Evolutionary conservation across 2,113 vertebrate species (phyloP), one percentile per base, ranked within the genome.

Genomic region (Oenanthe oenanthe): DNA sequence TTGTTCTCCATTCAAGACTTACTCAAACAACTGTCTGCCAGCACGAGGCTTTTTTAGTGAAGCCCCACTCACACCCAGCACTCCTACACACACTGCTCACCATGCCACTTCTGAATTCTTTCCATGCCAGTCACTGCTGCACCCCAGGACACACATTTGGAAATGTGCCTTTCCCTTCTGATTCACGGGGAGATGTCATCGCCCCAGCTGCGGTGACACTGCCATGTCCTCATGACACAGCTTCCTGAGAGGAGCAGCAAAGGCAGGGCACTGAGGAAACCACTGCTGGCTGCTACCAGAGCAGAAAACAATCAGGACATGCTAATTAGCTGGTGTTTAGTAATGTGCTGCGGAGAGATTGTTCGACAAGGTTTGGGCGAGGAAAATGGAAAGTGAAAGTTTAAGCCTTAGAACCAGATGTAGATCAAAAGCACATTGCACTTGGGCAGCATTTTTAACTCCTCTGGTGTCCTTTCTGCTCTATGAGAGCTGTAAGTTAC

Each of bases 81-180:
- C 72, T 88, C 86, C 57, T 43, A 20, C 53, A 26, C 3, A 17
- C 13, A 0, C 54, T 29, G 3, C 53, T 74, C 87, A n/a, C 62
- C 47, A 13, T 28, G 74, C 19, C 1, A 12, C 45, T 71, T 17
- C 38, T 76, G 43, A 80, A 88, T 71, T 67, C 73, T 92, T 96
- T 89, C 89, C 38, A 0, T 62, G 42, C 53, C 90, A 82, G 68
- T 91, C 93, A 94, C 42, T 38, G 70, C 74, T 54, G 47, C 72
- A 42, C 48, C 75, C 36, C 83, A 78, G 95, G 81, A 70, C 10
- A 61, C 18, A 32, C 81, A 26, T 8, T 61, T 4, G 67, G 62
- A 38, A 50, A 42, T 72, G 2, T 72, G 90, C 65, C 92, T 91
- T 97, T 94, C 77, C 92, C 75, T 80, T 77, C n/a, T 93, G 95